Evolutionary conservation across 2,888 invertebrate genomes (phyloP).

Genomic region (Nasonovia ribisnigri): DNA sequence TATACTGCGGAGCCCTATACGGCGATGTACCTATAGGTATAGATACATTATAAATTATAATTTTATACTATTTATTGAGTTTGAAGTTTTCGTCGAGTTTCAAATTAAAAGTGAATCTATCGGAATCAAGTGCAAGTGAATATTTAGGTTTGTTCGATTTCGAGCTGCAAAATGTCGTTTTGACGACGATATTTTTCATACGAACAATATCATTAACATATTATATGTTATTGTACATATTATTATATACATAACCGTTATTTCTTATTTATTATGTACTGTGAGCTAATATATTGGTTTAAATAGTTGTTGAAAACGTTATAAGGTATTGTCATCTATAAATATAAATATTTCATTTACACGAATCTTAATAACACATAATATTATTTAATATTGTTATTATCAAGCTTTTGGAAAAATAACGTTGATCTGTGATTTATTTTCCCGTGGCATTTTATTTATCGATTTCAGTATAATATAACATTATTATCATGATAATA

Average conservation of each 20-base stretch:
- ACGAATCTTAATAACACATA: background rate
- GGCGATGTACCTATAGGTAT: too few species aligned
- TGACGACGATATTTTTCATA: background rate
- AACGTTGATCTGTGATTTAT: background rate
- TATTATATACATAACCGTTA: background rate
- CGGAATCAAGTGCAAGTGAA: background rate
- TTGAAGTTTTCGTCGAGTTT: background rate
- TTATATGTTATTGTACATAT: background rate
- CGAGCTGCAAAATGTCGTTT: background rate
- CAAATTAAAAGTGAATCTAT: background rate
- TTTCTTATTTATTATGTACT: background rate
- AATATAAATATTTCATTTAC: background rate
- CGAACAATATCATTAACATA: background rate
- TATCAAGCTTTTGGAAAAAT: background rate
- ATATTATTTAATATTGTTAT: background rate
- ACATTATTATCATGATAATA: background rate
- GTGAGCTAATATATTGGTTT: conserved; percentile 9
- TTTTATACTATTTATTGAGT: too few species aligned
- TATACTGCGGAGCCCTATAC: too few species aligned
- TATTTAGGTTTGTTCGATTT: background rate
- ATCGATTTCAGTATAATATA: background rate
- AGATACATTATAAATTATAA: too few species aligned
- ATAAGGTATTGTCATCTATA: conserved; percentile 4
- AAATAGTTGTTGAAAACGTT: background rate
- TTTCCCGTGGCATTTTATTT: background rate